Percentiles rank a stretch among this genome's conserved stretches.
Evolutionary conservation across 2,797 vertebrate species (phyloP).

Genomic region (Gallinago stenura): DNA sequence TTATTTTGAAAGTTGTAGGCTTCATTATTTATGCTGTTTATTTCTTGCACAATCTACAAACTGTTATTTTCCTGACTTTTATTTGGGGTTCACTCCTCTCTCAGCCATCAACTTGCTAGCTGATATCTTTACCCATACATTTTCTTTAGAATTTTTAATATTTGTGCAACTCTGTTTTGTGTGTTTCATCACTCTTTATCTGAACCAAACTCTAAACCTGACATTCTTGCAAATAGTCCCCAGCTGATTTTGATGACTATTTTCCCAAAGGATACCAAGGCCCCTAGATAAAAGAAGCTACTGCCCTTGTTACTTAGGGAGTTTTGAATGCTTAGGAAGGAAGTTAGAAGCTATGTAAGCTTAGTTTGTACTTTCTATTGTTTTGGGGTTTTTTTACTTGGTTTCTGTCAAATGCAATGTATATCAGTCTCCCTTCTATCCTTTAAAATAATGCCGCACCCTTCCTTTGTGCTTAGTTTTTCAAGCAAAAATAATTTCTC

Average conservation of each 20-base stretch:
- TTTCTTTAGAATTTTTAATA: neutral
- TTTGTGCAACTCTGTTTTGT: neutral
- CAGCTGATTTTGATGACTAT: neutral
- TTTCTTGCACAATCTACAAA: neutral
- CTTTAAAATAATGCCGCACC: rapidly evolving
- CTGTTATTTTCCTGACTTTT: neutral
- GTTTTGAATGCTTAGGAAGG: neutral
- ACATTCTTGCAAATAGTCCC: neutral
- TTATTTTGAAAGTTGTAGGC: neutral
- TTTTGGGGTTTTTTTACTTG: rapidly evolving
- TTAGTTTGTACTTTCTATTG: neutral
- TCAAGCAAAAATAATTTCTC: neutral
- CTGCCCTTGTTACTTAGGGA: neutral
- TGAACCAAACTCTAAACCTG: neutral
- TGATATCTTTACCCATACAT: neutral
- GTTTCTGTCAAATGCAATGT: rapidly evolving
- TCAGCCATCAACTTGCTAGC: neutral
- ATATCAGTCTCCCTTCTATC: rapidly evolving
- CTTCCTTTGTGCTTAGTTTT: neutral
- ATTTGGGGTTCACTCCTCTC: neutral
- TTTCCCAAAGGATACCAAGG: neutral
- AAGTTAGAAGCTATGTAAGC: neutral
- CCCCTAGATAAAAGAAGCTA: neutral
- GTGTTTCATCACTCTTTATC: neutral
- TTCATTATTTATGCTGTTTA: neutral